These are phyloP conservation scores for Scrobipalpa costella DNA, from an alignment of 2,888 invertebrate genomes.

Conservation along the genomic window DNA sequence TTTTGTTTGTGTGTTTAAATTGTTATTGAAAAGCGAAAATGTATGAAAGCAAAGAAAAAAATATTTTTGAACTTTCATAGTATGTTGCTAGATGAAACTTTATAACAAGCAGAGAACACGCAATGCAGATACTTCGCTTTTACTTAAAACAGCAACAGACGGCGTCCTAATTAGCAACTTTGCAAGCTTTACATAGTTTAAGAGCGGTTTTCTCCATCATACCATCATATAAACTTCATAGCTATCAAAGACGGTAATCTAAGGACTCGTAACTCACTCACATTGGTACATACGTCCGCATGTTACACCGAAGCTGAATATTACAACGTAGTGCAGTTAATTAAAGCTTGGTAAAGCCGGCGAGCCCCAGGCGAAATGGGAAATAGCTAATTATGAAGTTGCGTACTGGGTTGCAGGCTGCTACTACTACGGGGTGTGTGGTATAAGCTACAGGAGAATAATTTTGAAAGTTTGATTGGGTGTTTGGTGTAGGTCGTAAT, in stretches of 20 bases:
- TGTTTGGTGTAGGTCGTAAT: too few species aligned
- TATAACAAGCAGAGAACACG: slow-evolving; percentile 8
- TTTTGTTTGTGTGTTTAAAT: too few species aligned
- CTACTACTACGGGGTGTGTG: slow-evolving; percentile 34
- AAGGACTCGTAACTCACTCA: slow-evolving; percentile 31
- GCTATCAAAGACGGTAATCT: slow-evolving; percentile 15
- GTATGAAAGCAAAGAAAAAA: not conserved
- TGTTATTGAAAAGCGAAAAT: not conserved
- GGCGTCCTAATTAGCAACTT: slow-evolving; percentile 4
- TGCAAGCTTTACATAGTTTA: not conserved
- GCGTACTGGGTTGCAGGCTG: slow-evolving; percentile 66
- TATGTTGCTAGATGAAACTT: not conserved
- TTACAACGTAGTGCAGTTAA: slow-evolving; percentile 67
- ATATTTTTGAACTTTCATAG: not conserved
- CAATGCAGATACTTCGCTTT: slow-evolving; percentile 5
- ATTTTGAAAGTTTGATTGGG: too few species aligned
- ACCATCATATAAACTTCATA: slow-evolving; percentile 14
- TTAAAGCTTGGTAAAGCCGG: slow-evolving; percentile 67
- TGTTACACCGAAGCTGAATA: slow-evolving; percentile 38
- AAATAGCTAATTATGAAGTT: slow-evolving; percentile 79
- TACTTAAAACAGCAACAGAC: not conserved
- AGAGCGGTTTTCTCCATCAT: slow-evolving; percentile 8
- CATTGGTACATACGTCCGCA: slow-evolving; percentile 40
- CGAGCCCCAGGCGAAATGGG: slow-evolving; percentile 70
- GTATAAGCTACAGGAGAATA: not conserved